These are phyloP conservation scores for Takifugu flavidus DNA, from an alignment of 2,113 vertebrate genomes.

Conservation along the genomic window DNA sequence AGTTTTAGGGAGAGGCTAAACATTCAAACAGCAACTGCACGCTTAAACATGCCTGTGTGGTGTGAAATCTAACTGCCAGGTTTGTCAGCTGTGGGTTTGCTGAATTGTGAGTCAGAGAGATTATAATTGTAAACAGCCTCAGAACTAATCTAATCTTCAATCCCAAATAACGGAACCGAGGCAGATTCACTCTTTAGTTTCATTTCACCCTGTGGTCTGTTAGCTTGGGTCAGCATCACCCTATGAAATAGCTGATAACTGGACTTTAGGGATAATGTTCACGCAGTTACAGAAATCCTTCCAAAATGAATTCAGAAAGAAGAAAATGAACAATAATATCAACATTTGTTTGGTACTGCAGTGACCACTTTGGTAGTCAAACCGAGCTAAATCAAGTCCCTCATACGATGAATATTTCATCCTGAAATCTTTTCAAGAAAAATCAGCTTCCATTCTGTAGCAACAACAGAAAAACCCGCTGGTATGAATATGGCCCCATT, in stretches of 20 bases:
- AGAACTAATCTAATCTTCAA: not conserved
- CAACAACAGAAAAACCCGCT: not conserved
- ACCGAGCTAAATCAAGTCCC: conserved; percentile 35
- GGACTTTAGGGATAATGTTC: no score
- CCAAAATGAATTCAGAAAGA: not conserved
- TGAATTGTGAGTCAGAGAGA: not conserved
- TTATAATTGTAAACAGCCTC: not conserved
- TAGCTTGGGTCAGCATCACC: no score
- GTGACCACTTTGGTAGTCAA: not conserved
- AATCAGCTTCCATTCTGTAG: conserved; percentile 16
- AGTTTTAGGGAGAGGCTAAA: not conserved
- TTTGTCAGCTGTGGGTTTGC: not conserved
- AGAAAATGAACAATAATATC: not conserved
- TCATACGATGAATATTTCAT: conserved; percentile 62
- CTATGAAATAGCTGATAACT: no score
- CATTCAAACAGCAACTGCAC: not conserved
- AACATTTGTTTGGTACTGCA: no score
- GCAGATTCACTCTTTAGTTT: no score
- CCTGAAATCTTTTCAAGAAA: conserved; percentile 10
- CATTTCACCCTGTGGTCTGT: no score
- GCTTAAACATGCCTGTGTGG: not conserved
- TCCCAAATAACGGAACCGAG: not conserved
- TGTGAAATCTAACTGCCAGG: not conserved
- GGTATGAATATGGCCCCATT: conserved; percentile 4
- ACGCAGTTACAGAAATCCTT: no score